phyloP scores from a whole-genome alignment of 2,113 vertebrate genomes.

The Thermophis baileyi region DNA sequence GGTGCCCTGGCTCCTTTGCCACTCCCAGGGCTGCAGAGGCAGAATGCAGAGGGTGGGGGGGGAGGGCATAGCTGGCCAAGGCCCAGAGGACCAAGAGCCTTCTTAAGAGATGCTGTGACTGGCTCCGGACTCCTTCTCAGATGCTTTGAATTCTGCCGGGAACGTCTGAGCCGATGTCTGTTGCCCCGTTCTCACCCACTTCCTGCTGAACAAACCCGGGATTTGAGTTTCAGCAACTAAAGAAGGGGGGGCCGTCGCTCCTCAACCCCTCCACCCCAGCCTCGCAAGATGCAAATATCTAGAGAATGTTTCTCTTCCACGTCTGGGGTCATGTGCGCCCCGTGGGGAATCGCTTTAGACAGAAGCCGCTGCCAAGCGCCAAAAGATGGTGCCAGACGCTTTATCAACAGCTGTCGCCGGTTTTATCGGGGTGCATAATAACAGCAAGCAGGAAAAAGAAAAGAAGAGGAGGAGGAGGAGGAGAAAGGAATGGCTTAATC shows the following conservation, averaged over 20 bases:
- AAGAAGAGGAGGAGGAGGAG: background rate
- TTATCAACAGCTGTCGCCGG: slow-evolving; percentile 48
- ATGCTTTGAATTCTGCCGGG: accelerated
- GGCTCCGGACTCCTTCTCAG: accelerated
- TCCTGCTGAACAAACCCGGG: accelerated
- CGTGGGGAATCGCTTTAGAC: slow-evolving; percentile 33
- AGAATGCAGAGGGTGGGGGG: no score
- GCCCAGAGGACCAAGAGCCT: no score
- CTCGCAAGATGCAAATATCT: background rate
- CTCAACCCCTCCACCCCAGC: background rate
- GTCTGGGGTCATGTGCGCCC: slow-evolving; percentile 9
- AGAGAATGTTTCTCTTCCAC: slow-evolving; percentile 36
- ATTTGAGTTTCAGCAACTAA: background rate
- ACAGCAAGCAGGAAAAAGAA: background rate
- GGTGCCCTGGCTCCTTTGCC: background rate
- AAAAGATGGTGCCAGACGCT: slow-evolving; percentile 42
- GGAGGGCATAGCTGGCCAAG: background rate
- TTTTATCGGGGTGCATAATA: slow-evolving; percentile 49
- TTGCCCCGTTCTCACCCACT: accelerated
- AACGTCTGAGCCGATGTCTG: accelerated
- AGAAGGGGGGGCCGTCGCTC: background rate
- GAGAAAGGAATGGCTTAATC: slow-evolving; percentile 23
- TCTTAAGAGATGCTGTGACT: accelerated
- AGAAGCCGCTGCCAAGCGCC: background rate
- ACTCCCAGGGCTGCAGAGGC: background rate